Base-by-base conservation (phyloP, 2,113 vertebrate genomes). In the Gulo gulo region DNA sequence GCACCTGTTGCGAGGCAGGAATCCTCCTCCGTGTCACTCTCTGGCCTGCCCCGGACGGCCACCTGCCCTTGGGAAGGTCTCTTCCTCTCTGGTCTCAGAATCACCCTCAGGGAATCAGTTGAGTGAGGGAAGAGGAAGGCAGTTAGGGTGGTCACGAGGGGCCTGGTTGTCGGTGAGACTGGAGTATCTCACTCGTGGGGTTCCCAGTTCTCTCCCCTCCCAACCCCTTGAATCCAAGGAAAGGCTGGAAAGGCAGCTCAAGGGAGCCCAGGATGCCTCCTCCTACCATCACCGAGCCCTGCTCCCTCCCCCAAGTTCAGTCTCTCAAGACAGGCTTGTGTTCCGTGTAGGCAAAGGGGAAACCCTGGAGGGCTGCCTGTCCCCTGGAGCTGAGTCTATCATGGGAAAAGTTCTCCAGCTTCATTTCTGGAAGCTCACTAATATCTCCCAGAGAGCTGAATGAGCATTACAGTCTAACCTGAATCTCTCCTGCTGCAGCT, bases 21-120 rank as follows among this genome's bases (percentile, higher is more conserved):
- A 14, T 7, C 45, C 0, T 7, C 39, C 0, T 0, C 1, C 0
- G 2, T 1, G 14, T 45, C 63, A 18, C 31, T 7, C 26, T 63
- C 12, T 1, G 3, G 14, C 63, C 31, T 91, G 0, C 50, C 55
- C 21, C 1, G 0, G 16, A 13, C 36, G 24, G 59, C 76, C 0
- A 0, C 23, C 24, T 65, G 84, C 55, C 67, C 71, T 31, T 2
- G 0, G 80, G 12, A 42, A 78, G 50, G 21, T 50, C 23, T 7
- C 57, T 42, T 29, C 45, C 45, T 24, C 50, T 82, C 57, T n/a
- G 65, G 13, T 55, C 71, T 87, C 34, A 20, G 78, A 24, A 29
- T 69, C 8, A 31, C 9, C 42, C 63, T 55, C 1, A 0, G 65
- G 1, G 50, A 67, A 55, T 61, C 23, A 0, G 20, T 8, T 59